Conservation (phyloP, 2,888 invertebrate species). For the Dasysyrphus albostriatus region DNA sequence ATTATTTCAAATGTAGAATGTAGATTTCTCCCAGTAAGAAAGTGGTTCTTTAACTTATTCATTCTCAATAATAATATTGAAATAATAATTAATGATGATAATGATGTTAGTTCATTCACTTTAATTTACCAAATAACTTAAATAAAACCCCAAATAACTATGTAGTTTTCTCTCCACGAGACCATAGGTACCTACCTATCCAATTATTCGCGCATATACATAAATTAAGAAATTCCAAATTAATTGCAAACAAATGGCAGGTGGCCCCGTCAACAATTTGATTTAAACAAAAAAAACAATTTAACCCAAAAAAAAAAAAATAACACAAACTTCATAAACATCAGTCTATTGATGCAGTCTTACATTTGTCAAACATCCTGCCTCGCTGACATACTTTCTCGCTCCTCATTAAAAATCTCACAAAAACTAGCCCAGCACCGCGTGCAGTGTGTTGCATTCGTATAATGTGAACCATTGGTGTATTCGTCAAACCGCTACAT, state of each 20-base stretch:
- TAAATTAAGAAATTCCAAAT: constrained; percentile 62
- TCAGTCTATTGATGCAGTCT: constrained; percentile 41
- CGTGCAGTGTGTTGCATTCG: background rate
- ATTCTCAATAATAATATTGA: background rate
- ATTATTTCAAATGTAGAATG: too few relatives aligned
- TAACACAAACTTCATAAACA: constrained; percentile 9
- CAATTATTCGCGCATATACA: constrained; percentile 49
- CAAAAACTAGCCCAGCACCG: constrained; percentile 58
- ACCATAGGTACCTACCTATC: background rate
- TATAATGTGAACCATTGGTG: constrained; percentile 35
- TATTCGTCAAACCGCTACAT: constrained; percentile 75
- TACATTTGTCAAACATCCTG: constrained; percentile 82
- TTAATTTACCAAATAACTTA: background rate
- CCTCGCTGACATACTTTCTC: constrained; percentile 82
- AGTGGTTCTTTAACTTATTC: too few relatives aligned
- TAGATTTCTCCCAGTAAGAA: too few relatives aligned
- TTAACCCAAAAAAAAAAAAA: too few relatives aligned
- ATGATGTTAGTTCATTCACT: background rate
- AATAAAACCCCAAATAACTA: background rate
- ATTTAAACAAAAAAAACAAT: background rate
- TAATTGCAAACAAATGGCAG: constrained; percentile 71
- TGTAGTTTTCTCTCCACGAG: background rate
- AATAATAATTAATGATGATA: background rate
- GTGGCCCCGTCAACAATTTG: constrained; percentile 60
- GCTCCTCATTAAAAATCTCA: constrained; percentile 78